Percentiles rank a stretch among this genome's conserved stretches.
Conservation (phyloP, 1,140 invertebrate genomes). For the Aphelenchoides avenae region DNA sequence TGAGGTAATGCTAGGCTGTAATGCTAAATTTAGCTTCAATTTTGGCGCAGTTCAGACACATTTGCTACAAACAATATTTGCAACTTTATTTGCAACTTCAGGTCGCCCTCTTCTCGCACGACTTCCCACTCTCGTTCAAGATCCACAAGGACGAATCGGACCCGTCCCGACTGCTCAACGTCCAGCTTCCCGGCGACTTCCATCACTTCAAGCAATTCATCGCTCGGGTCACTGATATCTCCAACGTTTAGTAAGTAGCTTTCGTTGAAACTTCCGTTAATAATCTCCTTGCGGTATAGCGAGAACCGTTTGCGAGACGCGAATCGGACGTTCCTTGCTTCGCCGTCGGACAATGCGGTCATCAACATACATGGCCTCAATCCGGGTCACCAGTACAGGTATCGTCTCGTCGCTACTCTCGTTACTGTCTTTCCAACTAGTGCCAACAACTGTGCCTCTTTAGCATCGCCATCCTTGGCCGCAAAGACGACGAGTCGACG, state of each 20-base stretch:
- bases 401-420: no score
- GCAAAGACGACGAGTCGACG: slow-evolving; percentile 39
- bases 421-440: no score
- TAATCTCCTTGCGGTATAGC: slow-evolving; percentile 23
- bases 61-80: no score
- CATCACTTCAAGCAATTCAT: slow-evolving; percentile 46
- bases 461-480: slow-evolving; percentile 45
- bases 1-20: no score
- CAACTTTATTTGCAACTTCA: no score
- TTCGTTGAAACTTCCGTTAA: slow-evolving; percentile 17
- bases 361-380: slow-evolving; percentile 51
- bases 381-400: slow-evolving; percentile 50
- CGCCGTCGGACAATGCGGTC: slow-evolving; percentile 31
- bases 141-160: no score
- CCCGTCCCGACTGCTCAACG: slow-evolving; percentile 39
- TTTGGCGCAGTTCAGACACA: no score
- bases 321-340: slow-evolving; percentile 47
- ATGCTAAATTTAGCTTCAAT: no score
- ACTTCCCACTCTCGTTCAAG: no score
- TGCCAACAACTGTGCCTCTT: no score
- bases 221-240: slow-evolving; percentile 50
- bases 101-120: no score
- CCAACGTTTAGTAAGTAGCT: slow-evolving; percentile 39
- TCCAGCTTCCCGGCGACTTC: slow-evolving; percentile 27
- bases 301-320: slow-evolving; percentile 39